Percentiles rank a stretch among this genome's conserved stretches.
phyloP scores from a whole-genome alignment of 2,113 vertebrate species.

The Myotis lucifugus region DNA sequence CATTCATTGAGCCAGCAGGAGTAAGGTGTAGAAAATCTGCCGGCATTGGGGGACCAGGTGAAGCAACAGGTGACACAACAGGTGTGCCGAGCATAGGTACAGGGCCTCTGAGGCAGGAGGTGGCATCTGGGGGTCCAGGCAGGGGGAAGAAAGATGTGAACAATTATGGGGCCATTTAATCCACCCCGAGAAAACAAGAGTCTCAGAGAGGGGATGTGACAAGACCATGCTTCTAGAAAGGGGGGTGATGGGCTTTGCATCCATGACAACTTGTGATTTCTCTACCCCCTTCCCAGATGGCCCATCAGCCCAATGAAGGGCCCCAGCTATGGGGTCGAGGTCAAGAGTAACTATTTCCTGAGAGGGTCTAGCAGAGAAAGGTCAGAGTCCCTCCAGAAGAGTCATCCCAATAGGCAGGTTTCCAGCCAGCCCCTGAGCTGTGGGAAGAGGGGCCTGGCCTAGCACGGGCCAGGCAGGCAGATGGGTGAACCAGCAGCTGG shows the following conservation, averaged over 20 bases:
- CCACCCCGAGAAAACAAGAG: neutral
- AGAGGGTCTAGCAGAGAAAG: neutral
- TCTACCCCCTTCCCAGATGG: neutral
- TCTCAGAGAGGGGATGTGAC: neutral
- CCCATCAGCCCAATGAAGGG: neutral
- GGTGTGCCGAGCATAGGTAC: neutral
- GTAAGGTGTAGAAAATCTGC: neutral
- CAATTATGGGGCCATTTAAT: rapidly evolving
- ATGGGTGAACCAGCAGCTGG: neutral
- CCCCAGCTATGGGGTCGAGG: neutral
- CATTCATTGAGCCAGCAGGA: neutral
- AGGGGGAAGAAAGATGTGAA: neutral
- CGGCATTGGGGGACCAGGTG: neutral
- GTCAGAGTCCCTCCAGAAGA: rapidly evolving
- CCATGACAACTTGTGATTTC: neutral
- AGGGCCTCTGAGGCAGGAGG: neutral
- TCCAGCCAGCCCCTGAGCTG: rapidly evolving
- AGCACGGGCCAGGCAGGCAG: neutral
- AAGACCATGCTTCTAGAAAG: neutral
- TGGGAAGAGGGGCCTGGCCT: neutral
- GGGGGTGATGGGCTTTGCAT: neutral
- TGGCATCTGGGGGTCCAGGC: neutral
- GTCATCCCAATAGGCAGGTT: too few relatives aligned
- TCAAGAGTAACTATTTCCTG: neutral
- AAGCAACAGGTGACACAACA: neutral